A percentile compares a stretch with the other conserved stretches of the same genome.
These are phyloP conservation scores for Antheraea assamensis DNA, from an alignment of 2,888 invertebrate species.

Conservation along the genomic window DNA sequence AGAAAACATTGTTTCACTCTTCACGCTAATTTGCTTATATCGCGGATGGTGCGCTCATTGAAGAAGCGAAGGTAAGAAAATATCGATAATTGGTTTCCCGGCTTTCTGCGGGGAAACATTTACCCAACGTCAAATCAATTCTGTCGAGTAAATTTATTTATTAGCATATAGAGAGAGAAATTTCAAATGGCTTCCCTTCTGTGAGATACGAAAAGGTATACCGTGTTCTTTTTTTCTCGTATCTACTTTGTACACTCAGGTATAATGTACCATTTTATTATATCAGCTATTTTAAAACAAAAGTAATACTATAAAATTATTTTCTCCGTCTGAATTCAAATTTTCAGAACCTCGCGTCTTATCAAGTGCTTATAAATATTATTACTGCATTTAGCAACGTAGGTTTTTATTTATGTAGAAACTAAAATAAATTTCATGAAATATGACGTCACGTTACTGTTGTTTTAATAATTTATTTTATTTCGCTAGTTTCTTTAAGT, in stretches of 20 bases:
- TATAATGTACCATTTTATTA: neutral
- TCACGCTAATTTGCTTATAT: constrained; percentile 24
- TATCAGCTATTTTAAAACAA: neutral
- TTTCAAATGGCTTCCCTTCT: constrained; percentile 27
- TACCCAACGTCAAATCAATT: constrained; percentile 64
- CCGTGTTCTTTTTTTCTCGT: neutral
- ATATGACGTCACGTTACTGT: no score
- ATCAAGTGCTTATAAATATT: no score
- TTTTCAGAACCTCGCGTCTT: no score
- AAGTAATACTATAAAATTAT: neutral
- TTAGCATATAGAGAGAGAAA: constrained; percentile 74
- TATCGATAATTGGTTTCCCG: constrained; percentile 65
- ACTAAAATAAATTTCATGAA: no score
- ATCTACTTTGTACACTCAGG: neutral
- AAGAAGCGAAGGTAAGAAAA: constrained; percentile 40
- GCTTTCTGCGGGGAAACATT: constrained; percentile 47
- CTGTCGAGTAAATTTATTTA: constrained; percentile 62
- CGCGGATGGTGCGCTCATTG: constrained; percentile 43
- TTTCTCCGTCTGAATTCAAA: no score
- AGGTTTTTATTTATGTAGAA: no score
- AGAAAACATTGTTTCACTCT: constrained; percentile 6
- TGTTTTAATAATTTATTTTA: no score
- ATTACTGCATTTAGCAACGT: no score
- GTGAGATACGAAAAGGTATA: constrained; percentile 11
- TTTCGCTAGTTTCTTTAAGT: no score